Evolutionary conservation across 1,140 invertebrate species (phyloP).

Genomic region (Drosophila simulans): DNA sequence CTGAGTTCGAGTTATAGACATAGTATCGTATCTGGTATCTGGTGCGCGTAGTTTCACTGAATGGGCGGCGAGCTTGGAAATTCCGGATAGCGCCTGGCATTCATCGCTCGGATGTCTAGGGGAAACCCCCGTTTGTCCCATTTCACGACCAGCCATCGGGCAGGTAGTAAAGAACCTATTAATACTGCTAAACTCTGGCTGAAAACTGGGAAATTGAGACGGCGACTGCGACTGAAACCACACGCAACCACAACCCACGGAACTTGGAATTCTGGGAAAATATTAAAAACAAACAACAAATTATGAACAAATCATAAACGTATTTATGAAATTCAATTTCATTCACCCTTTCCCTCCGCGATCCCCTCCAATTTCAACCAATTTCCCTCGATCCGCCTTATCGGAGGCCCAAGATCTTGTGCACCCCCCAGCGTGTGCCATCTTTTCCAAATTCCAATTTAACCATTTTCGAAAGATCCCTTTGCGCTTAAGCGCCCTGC

Average conservation of each 20-base stretch:
- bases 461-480: conserved; percentile 48
- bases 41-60: conserved; percentile 25
- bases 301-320: conserved; percentile 77
- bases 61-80: conserved; percentile 58
- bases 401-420: conserved; percentile 54
- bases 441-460: conserved; percentile 50
- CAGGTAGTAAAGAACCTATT: conserved; percentile 44
- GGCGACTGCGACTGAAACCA: conserved; percentile 32
- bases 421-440: conserved; percentile 82
- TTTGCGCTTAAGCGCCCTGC: conserved; percentile 74
- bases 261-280: conserved; percentile 49
- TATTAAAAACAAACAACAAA: conserved; percentile 72
- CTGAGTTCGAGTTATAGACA: conserved; percentile 20
- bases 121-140: conserved; percentile 57
- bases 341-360: conserved; percentile 59
- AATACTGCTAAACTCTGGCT: background rate
- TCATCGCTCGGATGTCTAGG: conserved; percentile 32
- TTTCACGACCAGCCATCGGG: conserved; percentile 15
- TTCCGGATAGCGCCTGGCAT: conserved; percentile 37
- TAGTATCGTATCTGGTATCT: conserved; percentile 12
- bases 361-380: conserved; percentile 18
- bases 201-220: background rate
- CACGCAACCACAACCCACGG: conserved; percentile 43
- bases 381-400: conserved; percentile 33
- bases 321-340: conserved; percentile 76